Evolutionary conservation across 1,140 invertebrate species (phyloP).

Genomic region (Zaprionus nigranus): DNA sequence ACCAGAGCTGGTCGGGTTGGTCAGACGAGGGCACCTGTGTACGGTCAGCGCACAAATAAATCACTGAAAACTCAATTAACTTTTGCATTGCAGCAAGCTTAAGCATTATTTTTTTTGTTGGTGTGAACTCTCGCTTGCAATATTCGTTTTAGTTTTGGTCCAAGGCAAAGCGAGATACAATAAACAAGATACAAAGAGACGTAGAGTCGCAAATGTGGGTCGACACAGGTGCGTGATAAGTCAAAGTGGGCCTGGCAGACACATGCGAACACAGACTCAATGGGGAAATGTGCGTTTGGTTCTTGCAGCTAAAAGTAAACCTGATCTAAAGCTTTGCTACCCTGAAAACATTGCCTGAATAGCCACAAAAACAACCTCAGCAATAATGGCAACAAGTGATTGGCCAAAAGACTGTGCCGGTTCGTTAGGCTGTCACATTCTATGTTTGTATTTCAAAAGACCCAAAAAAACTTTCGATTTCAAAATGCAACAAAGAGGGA

Average conservation of each 20-base stretch:
- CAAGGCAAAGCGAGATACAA: constrained; percentile 32
- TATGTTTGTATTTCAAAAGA: constrained; percentile 13
- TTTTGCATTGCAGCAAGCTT: constrained; percentile 7
- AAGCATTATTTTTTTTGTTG: constrained; percentile 19
- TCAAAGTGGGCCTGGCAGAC: constrained; percentile 13
- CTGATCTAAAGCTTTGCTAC: too few species aligned
- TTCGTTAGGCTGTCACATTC: constrained; percentile 19
- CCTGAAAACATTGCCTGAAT: not conserved
- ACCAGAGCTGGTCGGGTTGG: not conserved
- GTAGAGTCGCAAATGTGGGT: constrained; percentile 24
- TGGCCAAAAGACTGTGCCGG: not conserved
- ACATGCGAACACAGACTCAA: not conserved
- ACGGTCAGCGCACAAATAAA: constrained; percentile 27
- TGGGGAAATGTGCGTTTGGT: not conserved
- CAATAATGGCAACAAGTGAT: not conserved
- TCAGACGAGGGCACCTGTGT: constrained; percentile 19
- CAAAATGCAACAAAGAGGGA: constrained; percentile 11
- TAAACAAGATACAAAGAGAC: constrained; percentile 14
- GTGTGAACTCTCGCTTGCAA: constrained; percentile 36
- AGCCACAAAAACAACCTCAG: not conserved
- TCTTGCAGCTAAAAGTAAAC: not conserved
- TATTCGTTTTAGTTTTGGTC: constrained; percentile 1
- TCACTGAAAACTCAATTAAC: constrained; percentile 21
- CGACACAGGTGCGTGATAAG: constrained; percentile 34
- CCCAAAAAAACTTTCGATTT: constrained; percentile 25